phyloP scores from a whole-genome alignment of 2,797 vertebrate genomes.

The Argentina silus region DNA sequence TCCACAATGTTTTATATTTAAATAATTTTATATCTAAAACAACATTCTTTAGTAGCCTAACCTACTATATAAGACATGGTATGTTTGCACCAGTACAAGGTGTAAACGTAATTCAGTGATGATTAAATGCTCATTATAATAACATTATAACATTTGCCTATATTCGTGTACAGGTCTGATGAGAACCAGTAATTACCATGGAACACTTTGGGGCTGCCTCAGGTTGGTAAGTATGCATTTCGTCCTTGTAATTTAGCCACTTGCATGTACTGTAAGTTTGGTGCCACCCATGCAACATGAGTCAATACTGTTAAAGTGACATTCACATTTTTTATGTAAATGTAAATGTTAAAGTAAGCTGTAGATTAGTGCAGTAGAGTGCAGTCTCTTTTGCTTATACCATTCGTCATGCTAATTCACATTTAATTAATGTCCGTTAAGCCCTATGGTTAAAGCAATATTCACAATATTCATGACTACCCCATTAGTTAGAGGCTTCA shows the following conservation, averaged over 20 bases:
- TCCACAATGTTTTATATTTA: too few species aligned
- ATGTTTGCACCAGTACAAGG: neutral
- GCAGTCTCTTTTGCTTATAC: slow-evolving; percentile 27
- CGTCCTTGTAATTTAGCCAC: slow-evolving; percentile 14
- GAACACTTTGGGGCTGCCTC: slow-evolving; percentile 21
- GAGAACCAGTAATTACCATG: slow-evolving; percentile 29
- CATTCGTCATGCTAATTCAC: slow-evolving; percentile 34
- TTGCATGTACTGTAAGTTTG: neutral
- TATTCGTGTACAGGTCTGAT: slow-evolving; percentile 32
- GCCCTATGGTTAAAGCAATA: slow-evolving; percentile 27
- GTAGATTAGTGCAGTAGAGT: slow-evolving; percentile 31
- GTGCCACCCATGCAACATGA: neutral
- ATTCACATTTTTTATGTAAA: too few species aligned
- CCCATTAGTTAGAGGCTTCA: slow-evolving; percentile 16
- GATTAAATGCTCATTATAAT: slow-evolving; percentile 1
- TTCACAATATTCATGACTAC: slow-evolving; percentile 3
- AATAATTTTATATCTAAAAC: too few species aligned
- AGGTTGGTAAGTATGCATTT: slow-evolving; percentile 26
- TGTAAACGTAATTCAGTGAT: neutral
- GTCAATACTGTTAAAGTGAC: slow-evolving; percentile 28
- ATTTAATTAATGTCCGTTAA: slow-evolving; percentile 27
- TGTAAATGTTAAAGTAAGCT: slow-evolving; percentile 25
- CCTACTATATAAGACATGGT: too few species aligned
- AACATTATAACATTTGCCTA: neutral
- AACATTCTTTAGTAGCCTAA: too few species aligned